Evolutionary conservation across 2,113 vertebrate species (phyloP), one percentile per base, ranked within the genome.

Genomic region (Austrofundulus limnaeus): DNA sequence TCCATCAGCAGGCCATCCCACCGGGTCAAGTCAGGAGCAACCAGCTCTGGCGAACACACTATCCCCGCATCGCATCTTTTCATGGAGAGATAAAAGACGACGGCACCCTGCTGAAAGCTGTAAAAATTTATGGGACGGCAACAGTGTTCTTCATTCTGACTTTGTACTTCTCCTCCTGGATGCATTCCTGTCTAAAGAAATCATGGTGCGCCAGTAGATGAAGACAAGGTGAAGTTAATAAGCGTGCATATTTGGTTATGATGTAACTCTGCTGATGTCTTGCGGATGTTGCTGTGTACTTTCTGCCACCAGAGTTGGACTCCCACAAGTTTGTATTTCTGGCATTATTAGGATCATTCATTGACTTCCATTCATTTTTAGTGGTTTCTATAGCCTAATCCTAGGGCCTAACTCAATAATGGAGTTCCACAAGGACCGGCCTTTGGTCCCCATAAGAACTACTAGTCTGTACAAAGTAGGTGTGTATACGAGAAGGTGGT

Each of bases 81-180:
- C 64, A 66, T 25, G 64, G 72, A 50, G 66, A 81, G 56, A 83
- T 86, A 43, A 85, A 82, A 83, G 72, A 66, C 64, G 31, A 49
- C 15, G 14, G 56, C 73, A 60, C 81, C 85, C 84, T 70, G 78
- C 14, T 62, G 70, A 75, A 80, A 64, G 62, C 72, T 8, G 50
- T 82, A 75, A 81, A 81, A 71, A 86, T 72, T n/a, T 60, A 73
- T 68, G 63, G 64, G 72, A 77, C 66, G 21, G 38, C 53, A 53
- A 54, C 13, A 53, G 60, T 81, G 80, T 80, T 69, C 81, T 66
- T 78, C 42, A 60, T 84, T 85, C 72, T 66, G 47, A 21, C 83
- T 89, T 90, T 90, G 74, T 89, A 85, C 74, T 68, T 34, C 42
- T 56, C 51, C 64, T 74, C 67, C 61, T 42, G 64, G 74, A 70